These are phyloP conservation scores for Agrypnia vestita DNA, from an alignment of 1,140 invertebrate genomes.

Conservation along the genomic window DNA sequence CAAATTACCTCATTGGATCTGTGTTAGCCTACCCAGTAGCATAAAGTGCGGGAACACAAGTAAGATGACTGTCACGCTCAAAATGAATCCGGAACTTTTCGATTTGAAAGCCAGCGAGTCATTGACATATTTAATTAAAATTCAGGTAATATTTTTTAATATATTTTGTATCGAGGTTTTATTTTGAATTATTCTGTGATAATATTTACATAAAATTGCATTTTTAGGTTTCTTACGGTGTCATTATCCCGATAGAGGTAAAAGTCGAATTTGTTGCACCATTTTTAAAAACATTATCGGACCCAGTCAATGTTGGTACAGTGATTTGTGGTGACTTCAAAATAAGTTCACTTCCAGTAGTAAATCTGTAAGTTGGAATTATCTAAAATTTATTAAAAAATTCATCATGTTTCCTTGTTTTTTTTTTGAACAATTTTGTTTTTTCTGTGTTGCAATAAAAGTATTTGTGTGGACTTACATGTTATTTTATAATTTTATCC, in stretches of 20 bases:
- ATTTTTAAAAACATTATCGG: not conserved
- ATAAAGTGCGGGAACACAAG: not conserved
- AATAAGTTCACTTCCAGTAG: slow-evolving; percentile 27
- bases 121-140: slow-evolving; percentile 9
- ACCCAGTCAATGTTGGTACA: not conserved
- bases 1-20: slow-evolving; percentile 19
- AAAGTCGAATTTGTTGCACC: not conserved
- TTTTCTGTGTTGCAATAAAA: too few relatives aligned
- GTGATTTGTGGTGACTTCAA: slow-evolving; percentile 37
- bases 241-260: slow-evolving; percentile 11
- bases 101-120: not conserved
- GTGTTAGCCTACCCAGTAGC: not conserved
- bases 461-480: too few relatives aligned
- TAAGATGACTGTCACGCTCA: slow-evolving; percentile 1
- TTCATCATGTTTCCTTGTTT: too few relatives aligned
- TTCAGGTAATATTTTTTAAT: slow-evolving; percentile 22
- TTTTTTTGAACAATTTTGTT: too few relatives aligned
- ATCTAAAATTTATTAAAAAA: too few relatives aligned
- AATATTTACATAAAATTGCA: too few relatives aligned
- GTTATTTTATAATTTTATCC: too few relatives aligned
- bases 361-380: slow-evolving; percentile 30
- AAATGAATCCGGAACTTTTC: slow-evolving; percentile 5
- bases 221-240: slow-evolving; percentile 18
- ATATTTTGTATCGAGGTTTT: too few relatives aligned
- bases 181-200: too few relatives aligned